Percentiles rank a stretch among this genome's conserved stretches.
These are phyloP conservation scores for Naja naja DNA, from an alignment of 2,113 vertebrate species.

Conservation along the genomic window DNA sequence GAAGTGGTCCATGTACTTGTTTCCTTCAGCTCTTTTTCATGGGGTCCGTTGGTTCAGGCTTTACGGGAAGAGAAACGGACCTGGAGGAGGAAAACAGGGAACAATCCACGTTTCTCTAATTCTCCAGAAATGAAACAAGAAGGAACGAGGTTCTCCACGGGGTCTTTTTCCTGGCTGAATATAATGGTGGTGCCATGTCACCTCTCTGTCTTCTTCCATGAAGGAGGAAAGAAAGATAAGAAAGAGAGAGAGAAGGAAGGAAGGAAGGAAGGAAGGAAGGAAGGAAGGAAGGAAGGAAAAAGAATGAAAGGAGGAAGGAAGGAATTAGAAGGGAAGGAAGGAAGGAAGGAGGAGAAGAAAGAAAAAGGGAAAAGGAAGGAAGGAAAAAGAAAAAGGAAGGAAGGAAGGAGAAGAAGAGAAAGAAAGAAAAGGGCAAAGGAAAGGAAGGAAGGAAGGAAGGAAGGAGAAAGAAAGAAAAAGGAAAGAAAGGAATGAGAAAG, in stretches of 20 bases:
- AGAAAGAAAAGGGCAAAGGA: too few species aligned
- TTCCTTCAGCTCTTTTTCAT: neutral
- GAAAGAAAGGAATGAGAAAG: too few species aligned
- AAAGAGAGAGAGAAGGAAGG: neutral
- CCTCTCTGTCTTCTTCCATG: neutral
- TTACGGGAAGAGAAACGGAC: neutral
- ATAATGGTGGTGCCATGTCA: neutral
- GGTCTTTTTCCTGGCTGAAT: neutral
- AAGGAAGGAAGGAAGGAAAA: fast-evolving
- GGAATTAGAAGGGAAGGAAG: fast-evolving
- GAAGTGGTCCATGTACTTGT: neutral
- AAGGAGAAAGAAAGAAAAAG: fast-evolving
- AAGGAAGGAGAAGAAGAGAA: too few species aligned
- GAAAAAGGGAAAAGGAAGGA: too few species aligned
- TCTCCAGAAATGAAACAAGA: neutral
- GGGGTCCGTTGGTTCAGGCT: neutral
- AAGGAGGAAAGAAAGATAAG: neutral
- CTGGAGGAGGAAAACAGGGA: neutral
- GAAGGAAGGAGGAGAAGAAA: fast-evolving
- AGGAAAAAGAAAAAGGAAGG: too few species aligned
- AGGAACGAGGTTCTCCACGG: neutral
- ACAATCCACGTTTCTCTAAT: neutral
- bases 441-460: too few species aligned
- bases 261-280: fast-evolving
- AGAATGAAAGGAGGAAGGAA: too few species aligned